Conservation (phyloP, 2,113 vertebrate species). For the Stomatorhinus ivindoensis region DNA sequence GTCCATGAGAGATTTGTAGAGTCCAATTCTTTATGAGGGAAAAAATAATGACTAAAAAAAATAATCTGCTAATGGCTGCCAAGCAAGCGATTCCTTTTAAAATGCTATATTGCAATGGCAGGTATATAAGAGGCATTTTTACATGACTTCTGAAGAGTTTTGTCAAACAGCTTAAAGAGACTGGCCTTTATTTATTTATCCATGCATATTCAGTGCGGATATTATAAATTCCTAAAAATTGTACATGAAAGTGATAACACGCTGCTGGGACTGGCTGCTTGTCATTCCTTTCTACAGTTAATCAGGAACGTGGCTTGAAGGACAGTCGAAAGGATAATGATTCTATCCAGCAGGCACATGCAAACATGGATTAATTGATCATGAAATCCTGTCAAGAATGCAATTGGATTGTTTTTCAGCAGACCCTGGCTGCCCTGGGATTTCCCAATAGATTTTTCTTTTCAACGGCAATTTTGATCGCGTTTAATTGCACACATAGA, state of each 20-base stretch:
- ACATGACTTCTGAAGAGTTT: neutral
- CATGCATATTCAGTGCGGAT: neutral
- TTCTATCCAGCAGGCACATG: neutral
- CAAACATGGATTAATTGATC: slow-evolving; percentile 13
- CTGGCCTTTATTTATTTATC: slow-evolving; percentile 6
- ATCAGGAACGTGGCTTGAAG: neutral
- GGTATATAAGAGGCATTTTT: neutral
- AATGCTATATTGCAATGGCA: neutral
- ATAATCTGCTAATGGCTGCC: neutral
- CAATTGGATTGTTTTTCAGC: slow-evolving; percentile 1
- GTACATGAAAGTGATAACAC: neutral
- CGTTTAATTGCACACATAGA: neutral
- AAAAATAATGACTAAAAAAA: neutral
- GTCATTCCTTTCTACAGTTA: neutral
- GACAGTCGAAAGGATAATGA: neutral
- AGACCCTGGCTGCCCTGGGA: neutral
- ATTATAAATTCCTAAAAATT: neutral
- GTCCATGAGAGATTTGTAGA: neutral
- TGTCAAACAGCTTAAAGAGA: neutral
- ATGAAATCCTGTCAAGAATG: neutral
- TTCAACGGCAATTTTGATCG: slow-evolving; percentile 10
- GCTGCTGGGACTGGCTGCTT: neutral
- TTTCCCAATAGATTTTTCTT: slow-evolving; percentile 9
- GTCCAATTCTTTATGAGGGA: neutral
- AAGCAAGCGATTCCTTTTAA: neutral